phyloP scores from a whole-genome alignment of 2,888 invertebrate genomes.

The Lysandra bellargus region DNA sequence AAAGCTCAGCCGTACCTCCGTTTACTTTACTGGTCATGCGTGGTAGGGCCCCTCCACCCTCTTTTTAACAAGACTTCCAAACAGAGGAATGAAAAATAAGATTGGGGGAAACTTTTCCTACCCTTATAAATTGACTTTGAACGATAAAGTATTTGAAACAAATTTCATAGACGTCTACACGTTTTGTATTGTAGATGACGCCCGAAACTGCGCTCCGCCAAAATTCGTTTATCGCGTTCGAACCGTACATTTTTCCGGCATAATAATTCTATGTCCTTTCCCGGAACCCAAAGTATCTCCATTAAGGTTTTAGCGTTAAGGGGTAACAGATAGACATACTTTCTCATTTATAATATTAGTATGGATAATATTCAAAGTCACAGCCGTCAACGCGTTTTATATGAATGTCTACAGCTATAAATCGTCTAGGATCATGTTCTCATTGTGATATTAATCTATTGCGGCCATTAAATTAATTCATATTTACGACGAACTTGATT shows the following conservation, averaged over 20 bases:
- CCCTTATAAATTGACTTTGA: slow-evolving; percentile 5
- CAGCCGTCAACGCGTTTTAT: background rate
- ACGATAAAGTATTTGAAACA: slow-evolving; percentile 5
- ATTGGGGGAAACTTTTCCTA: slow-evolving; percentile 9
- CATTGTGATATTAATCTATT: slow-evolving; percentile 2
- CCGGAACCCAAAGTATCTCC: too few species aligned
- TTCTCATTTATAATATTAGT: too few species aligned
- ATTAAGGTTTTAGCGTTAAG: too few species aligned
- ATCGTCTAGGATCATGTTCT: slow-evolving; percentile 11
- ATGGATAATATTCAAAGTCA: too few species aligned
- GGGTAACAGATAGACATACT: too few species aligned
- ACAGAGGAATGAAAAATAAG: slow-evolving; percentile 5
- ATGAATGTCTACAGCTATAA: background rate
- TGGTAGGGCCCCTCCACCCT: background rate
- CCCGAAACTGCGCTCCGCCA: too few species aligned
- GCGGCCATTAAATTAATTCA: slow-evolving; percentile 2
- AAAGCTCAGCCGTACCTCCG: background rate
- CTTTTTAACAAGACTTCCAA: slow-evolving; percentile 5
- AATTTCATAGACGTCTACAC: slow-evolving; percentile 2
- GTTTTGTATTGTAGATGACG: background rate
- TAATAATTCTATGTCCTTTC: too few species aligned
- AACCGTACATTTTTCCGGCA: too few species aligned
- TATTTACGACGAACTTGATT: slow-evolving; percentile 21
- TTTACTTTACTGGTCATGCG: slow-evolving; percentile 2
- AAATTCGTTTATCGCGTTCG: too few species aligned